Evolutionary conservation across 37 sponge, comb jelly and placozoan species (phyloP), one percentile per base, ranked within the genome.

Genomic region (Sycon ciliatum): DNA sequence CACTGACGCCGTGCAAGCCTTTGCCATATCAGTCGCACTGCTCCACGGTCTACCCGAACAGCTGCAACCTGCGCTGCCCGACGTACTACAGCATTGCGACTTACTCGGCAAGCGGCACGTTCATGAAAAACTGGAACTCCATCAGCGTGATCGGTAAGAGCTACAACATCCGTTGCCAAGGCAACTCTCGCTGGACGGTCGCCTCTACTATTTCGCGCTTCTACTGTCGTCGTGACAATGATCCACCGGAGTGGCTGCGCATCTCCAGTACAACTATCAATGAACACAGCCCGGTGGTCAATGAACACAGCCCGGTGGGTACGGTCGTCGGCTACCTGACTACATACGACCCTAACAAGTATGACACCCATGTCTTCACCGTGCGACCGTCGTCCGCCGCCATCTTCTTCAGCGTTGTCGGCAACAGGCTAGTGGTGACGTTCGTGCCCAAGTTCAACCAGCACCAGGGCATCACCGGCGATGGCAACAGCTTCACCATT

Each of bases 221-320:
- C 32, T 60, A 60, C 63, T 60, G 63, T 28, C 63, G 63, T 60
- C 63, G 63, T 30, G 16, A 30, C 63, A 60, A 60, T 24, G 63
- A 60, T 60, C 63, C 63, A 11, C 63, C 63, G 7, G 9, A 9
- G 7, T 7, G 16, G 7, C 27, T 60, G 9, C 63, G 32, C 9
- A 7, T 28, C 22, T 22, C 11, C 31, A 60, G 63, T 60, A 9
- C 26, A 28, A 22, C 31, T 7, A 28, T 60, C 31, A 60, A 60
- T 28, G 63, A 60, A 60, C 63, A 60, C 63, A 60, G 63, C 16
- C 63, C 63, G 32, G n/a, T n/a, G n/a, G n/a, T 60, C 31, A 60
- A 60, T 28, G 63, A 60, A 60, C 63, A 60, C 63, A 60, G 63
- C 16, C 63, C 63, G 32, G 31, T 28, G 22, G 26, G 16, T 30